These are phyloP conservation scores for Sialis lutaria DNA, from an alignment of 2,888 invertebrate species.

Conservation along the genomic window DNA sequence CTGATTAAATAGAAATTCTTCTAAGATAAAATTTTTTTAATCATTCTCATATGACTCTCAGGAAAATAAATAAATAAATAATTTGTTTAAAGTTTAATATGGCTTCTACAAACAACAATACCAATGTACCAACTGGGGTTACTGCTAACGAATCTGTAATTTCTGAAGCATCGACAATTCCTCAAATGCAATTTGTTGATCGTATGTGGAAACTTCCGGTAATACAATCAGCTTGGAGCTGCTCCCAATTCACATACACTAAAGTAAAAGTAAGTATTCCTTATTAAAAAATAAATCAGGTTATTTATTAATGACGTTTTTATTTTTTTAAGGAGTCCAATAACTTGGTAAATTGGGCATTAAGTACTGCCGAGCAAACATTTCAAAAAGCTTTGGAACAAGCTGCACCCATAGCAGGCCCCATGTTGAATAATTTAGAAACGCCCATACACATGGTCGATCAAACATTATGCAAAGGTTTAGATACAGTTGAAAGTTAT, in stretches of 20 bases:
- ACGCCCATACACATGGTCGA: slow-evolving; percentile 34
- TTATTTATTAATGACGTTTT: neutral
- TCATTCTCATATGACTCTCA: too few relatives aligned
- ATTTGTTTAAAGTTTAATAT: too few relatives aligned
- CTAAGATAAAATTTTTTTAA: too few relatives aligned
- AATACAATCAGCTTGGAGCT: slow-evolving; percentile 36
- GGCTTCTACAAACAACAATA: too few relatives aligned
- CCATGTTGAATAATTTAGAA: slow-evolving; percentile 31
- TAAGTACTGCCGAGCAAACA: slow-evolving; percentile 34
- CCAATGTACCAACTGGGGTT: too few relatives aligned
- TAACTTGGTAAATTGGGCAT: slow-evolving; percentile 33
- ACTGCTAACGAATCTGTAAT: too few relatives aligned
- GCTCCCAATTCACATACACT: slow-evolving; percentile 34
- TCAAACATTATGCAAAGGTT: slow-evolving; percentile 32
- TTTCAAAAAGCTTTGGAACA: slow-evolving; percentile 31
- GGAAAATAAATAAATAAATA: too few relatives aligned
- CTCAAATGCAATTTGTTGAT: slow-evolving; percentile 32
- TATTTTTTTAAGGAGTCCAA: slow-evolving; percentile 26
- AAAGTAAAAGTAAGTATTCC: slow-evolving; percentile 33
- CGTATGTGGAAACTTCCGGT: slow-evolving; percentile 35
- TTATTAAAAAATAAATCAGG: neutral
- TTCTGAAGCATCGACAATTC: too few relatives aligned
- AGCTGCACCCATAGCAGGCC: slow-evolving; percentile 29
- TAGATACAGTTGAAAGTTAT: slow-evolving; percentile 34
- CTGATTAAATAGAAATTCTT: too few relatives aligned